Evolutionary conservation across 2,888 invertebrate species (phyloP), one percentile per base, ranked within the genome.

Genomic region (Mythimna loreyi): DNA sequence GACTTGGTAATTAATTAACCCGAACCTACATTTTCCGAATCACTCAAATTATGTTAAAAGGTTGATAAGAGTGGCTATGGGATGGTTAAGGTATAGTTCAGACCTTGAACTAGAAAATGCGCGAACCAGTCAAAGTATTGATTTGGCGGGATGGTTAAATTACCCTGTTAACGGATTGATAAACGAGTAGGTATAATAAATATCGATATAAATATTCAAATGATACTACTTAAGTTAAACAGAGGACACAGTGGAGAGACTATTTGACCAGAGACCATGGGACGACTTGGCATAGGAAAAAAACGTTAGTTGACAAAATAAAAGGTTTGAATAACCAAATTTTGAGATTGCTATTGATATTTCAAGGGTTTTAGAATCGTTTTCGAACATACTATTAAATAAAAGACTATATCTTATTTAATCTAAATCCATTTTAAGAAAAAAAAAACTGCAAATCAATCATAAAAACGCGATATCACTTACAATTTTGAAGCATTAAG

Each of bases 401-500:
- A 7, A 1, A 45, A 30, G 2, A 19, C 0, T 53, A n/a, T 6
- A 23, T 49, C 3, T 16, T 52, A 3, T 40, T 21, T 16, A 43
- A 23, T 57, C 28, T 50, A 50, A 1, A 23, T 3, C 30, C 70
- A 58, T 19, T 21, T 36, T 52, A 23, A 40, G 11, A 56, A 62
- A 55, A 56, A 62, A 55, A 56, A 47, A 16, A 55, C 67, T 66
- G 75, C 80, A 78, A 80, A 75, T 25, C 40, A 82, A 75, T 64
- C 23, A 23, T 36, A 52, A 49, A 72, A 59, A 66, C 50, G 66
- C 84, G 60, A 61, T 74, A 81, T 62, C 83, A 92, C 92, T 93
- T 89, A 93, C 93, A 92, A 89, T 92, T 91, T 90, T 83, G 82
- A 92, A 92, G 92, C 92, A 88, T 87, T 87, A 92, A 92, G 91